These are phyloP conservation scores for Arge pagana DNA, from an alignment of 2,888 invertebrate species.

Conservation along the genomic window DNA sequence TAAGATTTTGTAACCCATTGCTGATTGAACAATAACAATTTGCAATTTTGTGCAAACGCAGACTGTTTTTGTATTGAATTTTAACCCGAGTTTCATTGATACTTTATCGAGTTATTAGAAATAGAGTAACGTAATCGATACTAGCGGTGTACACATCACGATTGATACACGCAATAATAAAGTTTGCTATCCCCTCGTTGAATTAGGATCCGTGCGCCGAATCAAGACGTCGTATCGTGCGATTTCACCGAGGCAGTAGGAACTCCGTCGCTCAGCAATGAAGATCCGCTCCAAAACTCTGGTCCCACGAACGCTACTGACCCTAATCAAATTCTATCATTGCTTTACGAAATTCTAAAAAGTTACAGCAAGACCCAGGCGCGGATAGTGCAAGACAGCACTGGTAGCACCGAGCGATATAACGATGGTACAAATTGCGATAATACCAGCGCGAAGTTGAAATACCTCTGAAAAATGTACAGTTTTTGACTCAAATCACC, in stretches of 20 bases:
- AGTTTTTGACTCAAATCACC: too few relatives aligned
- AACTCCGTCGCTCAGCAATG: background rate
- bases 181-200: constrained; percentile 2
- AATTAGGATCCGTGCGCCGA: constrained; percentile 11
- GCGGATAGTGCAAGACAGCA: too few relatives aligned
- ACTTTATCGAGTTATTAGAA: constrained; percentile 2
- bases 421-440: constrained; percentile 1
- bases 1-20: constrained; percentile 11
- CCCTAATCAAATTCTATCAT: constrained; percentile 10
- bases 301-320: too few relatives aligned
- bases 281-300: background rate
- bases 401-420: too few relatives aligned
- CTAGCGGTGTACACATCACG: background rate
- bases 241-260: too few relatives aligned
- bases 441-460: too few relatives aligned
- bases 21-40: constrained; percentile 7
- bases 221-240: too few relatives aligned
- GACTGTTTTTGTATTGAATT: background rate
- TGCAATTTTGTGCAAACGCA: background rate
- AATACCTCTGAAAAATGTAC: too few relatives aligned
- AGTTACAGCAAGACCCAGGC: constrained; percentile 5
- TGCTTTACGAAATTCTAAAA: constrained; percentile 12
- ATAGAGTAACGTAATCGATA: background rate
- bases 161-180: too few relatives aligned
- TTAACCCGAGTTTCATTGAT: background rate